A percentile compares a stretch with the other conserved stretches of the same genome.
Conservation (phyloP, 2,888 invertebrate species). For the Tillus elongatus region DNA sequence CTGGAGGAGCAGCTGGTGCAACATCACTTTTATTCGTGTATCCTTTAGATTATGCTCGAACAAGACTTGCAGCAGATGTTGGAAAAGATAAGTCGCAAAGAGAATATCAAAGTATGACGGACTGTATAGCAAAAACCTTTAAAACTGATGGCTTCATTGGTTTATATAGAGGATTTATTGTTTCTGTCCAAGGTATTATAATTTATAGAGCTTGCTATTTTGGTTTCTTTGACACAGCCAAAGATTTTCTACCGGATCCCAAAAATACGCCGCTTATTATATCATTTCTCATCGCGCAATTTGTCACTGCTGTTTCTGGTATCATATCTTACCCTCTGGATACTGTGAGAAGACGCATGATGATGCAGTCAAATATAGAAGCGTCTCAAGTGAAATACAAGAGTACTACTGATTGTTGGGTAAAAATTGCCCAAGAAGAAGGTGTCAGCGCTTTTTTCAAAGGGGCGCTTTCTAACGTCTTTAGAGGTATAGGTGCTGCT, state of each 20-base stretch:
- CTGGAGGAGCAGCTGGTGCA: conserved; percentile 71
- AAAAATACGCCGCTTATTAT: conserved; percentile 50
- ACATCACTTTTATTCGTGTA: conserved; percentile 69
- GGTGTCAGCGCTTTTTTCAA: neutral
- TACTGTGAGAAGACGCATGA: conserved; percentile 1
- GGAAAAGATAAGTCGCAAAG: conserved; percentile 22
- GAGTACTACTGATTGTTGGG: neutral
- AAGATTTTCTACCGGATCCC: conserved; percentile 49
- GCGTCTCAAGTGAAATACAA: neutral
- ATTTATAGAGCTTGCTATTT: conserved; percentile 57
- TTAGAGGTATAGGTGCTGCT: neutral
- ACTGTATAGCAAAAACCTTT: conserved; percentile 40
- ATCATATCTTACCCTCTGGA: neutral
- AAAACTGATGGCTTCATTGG: conserved; percentile 51
- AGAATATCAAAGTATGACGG: conserved; percentile 52
- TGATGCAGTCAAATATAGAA: neutral
- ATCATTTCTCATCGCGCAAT: conserved; percentile 50
- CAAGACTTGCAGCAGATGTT: conserved; percentile 43
- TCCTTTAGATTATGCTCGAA: conserved; percentile 68
- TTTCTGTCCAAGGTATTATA: conserved; percentile 55
- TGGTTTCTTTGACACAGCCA: conserved; percentile 54
- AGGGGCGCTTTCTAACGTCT: neutral
- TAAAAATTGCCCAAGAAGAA: neutral
- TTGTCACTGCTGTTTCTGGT: neutral
- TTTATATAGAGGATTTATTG: conserved; percentile 53